A percentile compares a stretch with the other conserved stretches of the same genome.
Conservation (phyloP, 2,797 vertebrate genomes). For the Hoplostethus mediterraneus region DNA sequence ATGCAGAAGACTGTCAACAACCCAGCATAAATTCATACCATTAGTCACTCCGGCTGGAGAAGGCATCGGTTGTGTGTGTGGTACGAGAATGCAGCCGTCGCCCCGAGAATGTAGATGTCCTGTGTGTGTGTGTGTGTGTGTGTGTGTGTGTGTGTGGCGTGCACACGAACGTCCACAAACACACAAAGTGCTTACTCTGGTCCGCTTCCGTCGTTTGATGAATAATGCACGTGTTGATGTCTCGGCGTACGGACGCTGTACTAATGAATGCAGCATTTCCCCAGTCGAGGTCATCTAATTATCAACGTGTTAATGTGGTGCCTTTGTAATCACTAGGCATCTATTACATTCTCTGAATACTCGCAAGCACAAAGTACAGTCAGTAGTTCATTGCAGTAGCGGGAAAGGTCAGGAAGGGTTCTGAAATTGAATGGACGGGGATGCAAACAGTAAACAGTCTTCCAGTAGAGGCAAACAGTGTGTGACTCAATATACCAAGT, state of each 20-base stretch:
- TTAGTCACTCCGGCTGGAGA: constrained; percentile 51
- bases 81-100: constrained; percentile 59
- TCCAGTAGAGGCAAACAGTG: background rate
- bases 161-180: constrained; percentile 26
- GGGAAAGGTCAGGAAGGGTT: background rate
- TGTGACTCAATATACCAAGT: background rate
- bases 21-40: constrained; percentile 57
- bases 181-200: constrained; percentile 54
- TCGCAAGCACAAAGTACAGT: constrained; percentile 2
- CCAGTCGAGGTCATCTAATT: constrained; percentile 59
- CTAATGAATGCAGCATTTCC: constrained; percentile 55
- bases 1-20: constrained; percentile 49
- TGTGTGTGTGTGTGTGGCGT: constrained; percentile 41
- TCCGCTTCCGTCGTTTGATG: constrained; percentile 54
- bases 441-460: background rate
- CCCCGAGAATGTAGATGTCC: constrained; percentile 59
- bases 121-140: constrained; percentile 26
- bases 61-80: constrained; percentile 47
- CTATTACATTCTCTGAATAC: constrained; percentile 26
- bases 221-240: constrained; percentile 78
- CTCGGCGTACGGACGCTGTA: constrained; percentile 54
- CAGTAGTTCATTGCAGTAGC: background rate
- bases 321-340: constrained; percentile 46
- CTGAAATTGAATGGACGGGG: constrained; percentile 4
- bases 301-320: constrained; percentile 37